Conservation (phyloP, 2,888 invertebrate species). For the Mantis religiosa region DNA sequence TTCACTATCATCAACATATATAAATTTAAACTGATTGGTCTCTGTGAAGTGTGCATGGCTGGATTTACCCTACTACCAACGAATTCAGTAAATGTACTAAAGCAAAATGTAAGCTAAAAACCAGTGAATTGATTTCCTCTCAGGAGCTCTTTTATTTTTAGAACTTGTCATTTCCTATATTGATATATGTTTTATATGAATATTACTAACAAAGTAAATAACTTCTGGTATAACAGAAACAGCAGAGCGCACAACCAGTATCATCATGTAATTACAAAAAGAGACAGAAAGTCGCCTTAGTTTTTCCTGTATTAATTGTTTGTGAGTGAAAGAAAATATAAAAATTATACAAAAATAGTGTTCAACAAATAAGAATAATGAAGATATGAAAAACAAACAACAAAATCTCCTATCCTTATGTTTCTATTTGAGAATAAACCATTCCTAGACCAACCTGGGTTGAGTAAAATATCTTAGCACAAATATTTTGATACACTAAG, state of each 20-base stretch:
- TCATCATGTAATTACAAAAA: not conserved
- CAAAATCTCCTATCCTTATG: not conserved
- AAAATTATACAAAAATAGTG: not conserved
- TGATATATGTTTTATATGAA: not conserved
- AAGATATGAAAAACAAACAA: not conserved
- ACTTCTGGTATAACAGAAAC: not conserved
- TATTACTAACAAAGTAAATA: not conserved
- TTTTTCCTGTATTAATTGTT: not conserved
- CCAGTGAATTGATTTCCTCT: no score
- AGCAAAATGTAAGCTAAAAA: no score
- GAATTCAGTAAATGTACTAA: no score
- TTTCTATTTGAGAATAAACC: not conserved
- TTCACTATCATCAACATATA: no score
- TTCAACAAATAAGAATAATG: not conserved
- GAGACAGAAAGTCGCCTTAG: not conserved
- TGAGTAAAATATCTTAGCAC: no score
- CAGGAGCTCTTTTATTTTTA: no score
- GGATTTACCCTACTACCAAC: no score
- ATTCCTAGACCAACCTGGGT: not conserved
- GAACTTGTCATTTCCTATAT: not conserved
- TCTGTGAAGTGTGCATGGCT: no score
- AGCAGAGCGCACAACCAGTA: not conserved
- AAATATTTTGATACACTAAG: no score
- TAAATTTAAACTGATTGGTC: no score
- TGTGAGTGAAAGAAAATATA: not conserved